Percentiles rank a stretch among this genome's conserved stretches.
Conservation (phyloP, 1,140 invertebrate species). For the Drosophila trapezifrons region DNA sequence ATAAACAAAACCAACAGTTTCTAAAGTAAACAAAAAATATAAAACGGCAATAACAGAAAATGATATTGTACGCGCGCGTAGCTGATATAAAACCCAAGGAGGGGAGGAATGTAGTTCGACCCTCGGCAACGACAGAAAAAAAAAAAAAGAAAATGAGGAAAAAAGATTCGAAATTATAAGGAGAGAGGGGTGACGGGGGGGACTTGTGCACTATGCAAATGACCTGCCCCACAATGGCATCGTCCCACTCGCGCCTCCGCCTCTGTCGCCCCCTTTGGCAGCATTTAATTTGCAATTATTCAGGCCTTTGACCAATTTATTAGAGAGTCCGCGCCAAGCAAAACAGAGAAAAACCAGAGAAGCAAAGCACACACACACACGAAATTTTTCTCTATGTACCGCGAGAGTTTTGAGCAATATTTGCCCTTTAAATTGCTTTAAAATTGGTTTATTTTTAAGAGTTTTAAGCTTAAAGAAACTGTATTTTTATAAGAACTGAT, state of each 20-base stretch:
- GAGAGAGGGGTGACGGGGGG: background rate
- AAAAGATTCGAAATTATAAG: slow-evolving; percentile 14
- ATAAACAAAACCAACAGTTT: slow-evolving; percentile 69
- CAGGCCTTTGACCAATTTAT: slow-evolving; percentile 74
- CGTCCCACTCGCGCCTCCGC: slow-evolving; percentile 6
- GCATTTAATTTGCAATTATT: slow-evolving; percentile 71
- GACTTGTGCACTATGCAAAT: slow-evolving; percentile 27
- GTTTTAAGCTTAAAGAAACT: accelerated
- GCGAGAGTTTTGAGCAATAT: background rate
- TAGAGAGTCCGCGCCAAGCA: slow-evolving; percentile 39
- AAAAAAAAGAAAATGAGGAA: no score
- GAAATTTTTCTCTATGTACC: background rate
- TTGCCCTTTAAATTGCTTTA: background rate
- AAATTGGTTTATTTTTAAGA: background rate
- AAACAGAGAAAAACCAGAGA: slow-evolving; percentile 6
- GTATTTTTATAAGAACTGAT: background rate
- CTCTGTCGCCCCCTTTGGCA: slow-evolving; percentile 5
- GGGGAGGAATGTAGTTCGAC: slow-evolving; percentile 12
- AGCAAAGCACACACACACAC: background rate
- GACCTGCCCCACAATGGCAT: slow-evolving; percentile 46
- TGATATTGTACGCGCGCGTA: slow-evolving; percentile 64
- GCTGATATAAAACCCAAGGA: slow-evolving; percentile 47
- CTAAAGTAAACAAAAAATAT: slow-evolving; percentile 60
- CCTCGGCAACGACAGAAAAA: slow-evolving; percentile 4
- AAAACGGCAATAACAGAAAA: slow-evolving; percentile 38